These are phyloP conservation scores for Hypothenemus hampei DNA, from an alignment of 1,140 invertebrate genomes.

Conservation along the genomic window DNA sequence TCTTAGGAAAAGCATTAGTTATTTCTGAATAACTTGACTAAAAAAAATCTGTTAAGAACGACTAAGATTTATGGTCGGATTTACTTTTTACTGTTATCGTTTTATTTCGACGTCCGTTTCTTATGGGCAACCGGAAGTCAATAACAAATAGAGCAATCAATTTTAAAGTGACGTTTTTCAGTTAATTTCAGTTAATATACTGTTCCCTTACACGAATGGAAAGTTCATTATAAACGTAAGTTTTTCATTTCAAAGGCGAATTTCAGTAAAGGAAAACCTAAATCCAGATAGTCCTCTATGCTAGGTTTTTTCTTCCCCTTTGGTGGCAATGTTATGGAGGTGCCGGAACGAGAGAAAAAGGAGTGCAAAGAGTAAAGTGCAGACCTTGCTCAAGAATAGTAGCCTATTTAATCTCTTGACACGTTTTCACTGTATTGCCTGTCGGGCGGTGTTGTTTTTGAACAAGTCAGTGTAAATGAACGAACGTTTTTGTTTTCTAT, in stretches of 20 bases:
- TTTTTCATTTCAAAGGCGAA: too few species aligned
- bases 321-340: constrained; percentile 4
- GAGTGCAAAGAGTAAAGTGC: constrained; percentile 9
- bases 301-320: constrained; percentile 3
- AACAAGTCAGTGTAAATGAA: constrained; percentile 9
- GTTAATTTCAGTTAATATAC: too few species aligned
- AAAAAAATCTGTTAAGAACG: constrained; percentile 14
- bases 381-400: constrained; percentile 6
- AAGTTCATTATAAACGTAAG: too few species aligned
- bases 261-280: too few species aligned
- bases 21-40: constrained; percentile 9
- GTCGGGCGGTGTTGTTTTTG: constrained; percentile 1
- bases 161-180: too few species aligned
- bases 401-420: constrained; percentile 19
- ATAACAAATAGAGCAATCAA: too few species aligned
- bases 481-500: constrained; percentile 11
- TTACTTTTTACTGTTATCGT: too few species aligned
- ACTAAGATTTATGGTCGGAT: constrained; percentile 8
- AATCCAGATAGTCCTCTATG: too few species aligned
- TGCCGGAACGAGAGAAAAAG: not conserved
- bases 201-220: too few species aligned
- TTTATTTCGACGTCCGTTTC: too few species aligned
- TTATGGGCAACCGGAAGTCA: too few species aligned
- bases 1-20: constrained; percentile 22
- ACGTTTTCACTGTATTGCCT: constrained; percentile 16